phyloP scores from a whole-genome alignment of 2,113 vertebrate species.

The Nothocercus nigrocapillus region DNA sequence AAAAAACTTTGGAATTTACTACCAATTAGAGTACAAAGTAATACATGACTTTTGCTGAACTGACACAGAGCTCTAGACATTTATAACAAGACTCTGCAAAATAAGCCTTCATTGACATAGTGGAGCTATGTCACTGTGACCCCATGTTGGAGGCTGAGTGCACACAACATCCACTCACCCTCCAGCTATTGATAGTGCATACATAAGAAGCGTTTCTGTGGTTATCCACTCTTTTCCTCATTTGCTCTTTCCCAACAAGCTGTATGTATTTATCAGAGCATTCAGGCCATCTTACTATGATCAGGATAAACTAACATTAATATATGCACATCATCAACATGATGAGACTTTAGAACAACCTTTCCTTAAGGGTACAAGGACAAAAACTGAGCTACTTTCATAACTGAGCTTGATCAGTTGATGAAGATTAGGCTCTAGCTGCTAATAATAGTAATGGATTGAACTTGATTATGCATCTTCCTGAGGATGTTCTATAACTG shows the following conservation, averaged over 20 bases:
- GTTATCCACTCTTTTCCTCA: not conserved
- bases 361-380: not conserved
- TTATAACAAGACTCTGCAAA: not conserved
- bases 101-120: not conserved
- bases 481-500: not conserved
- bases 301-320: slow-evolving; percentile 1
- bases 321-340: not conserved
- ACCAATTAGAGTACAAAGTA: too few relatives aligned
- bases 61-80: too few relatives aligned
- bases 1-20: too few relatives aligned
- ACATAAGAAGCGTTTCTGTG: not conserved
- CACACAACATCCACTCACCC: not conserved
- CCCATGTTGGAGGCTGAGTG: too few relatives aligned
- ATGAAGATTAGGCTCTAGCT: slow-evolving; percentile 57
- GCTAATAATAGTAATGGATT: slow-evolving; percentile 46
- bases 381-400: not conserved
- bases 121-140: not conserved
- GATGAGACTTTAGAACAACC: slow-evolving; percentile 17
- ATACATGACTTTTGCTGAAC: too few relatives aligned
- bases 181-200: not conserved
- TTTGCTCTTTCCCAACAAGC: not conserved
- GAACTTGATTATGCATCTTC: not conserved
- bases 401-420: slow-evolving; percentile 33
- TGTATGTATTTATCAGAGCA: not conserved
- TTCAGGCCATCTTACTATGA: not conserved